Conservation (phyloP, 2,113 vertebrate species). For the Australoheros scitulus region DNA sequence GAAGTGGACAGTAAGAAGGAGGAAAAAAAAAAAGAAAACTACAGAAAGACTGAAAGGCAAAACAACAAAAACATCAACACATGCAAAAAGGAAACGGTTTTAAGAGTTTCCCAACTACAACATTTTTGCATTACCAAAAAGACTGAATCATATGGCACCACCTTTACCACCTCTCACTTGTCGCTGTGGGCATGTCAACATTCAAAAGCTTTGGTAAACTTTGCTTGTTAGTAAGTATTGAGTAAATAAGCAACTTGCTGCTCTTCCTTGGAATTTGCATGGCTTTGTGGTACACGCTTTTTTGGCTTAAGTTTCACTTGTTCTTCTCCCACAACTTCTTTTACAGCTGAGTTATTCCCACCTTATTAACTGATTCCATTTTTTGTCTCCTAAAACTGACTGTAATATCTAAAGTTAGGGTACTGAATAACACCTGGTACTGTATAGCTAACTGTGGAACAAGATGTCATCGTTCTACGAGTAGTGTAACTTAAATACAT, state of each 20-base stretch:
- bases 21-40: background rate
- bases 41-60: conserved; percentile 5
- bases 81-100: background rate
- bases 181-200: conserved; percentile 4
- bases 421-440: background rate
- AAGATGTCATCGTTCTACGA: background rate
- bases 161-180: conserved; percentile 13
- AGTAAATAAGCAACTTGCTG: conserved; percentile 27
- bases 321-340: background rate
- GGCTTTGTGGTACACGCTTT: conserved; percentile 3
- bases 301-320: background rate
- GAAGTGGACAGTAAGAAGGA: background rate
- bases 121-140: conserved; percentile 7
- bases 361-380: background rate
- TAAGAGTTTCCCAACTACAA: conserved; percentile 28
- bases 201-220: conserved; percentile 42
- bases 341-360: background rate
- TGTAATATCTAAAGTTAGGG: background rate
- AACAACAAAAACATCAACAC: conserved; percentile 1
- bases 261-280: conserved; percentile 26
- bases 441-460: background rate
- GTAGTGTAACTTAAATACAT: background rate
- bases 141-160: background rate
- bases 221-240: conserved; percentile 48
- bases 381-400: background rate